Conservation (phyloP, 2,888 invertebrate species). For the Dryobota labecula region DNA sequence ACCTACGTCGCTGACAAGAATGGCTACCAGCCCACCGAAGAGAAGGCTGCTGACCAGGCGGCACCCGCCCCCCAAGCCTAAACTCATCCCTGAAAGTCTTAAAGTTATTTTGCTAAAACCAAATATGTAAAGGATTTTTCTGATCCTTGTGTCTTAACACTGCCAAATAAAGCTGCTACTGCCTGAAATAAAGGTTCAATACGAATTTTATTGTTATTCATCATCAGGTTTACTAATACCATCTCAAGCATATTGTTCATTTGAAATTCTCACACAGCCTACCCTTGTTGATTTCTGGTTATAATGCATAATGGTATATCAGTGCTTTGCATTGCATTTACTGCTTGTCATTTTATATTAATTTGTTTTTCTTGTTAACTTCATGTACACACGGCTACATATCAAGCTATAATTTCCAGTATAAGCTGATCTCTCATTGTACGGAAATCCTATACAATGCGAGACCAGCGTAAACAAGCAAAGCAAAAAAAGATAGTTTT, state of each 20-base stretch:
- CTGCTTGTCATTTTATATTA: neutral
- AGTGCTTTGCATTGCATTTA: neutral
- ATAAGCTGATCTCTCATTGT: no score
- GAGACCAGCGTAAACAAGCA: no score
- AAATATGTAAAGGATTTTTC: constrained; percentile 68
- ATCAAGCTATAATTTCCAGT: no score
- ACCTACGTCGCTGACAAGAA: constrained; percentile 91
- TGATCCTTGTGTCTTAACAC: constrained; percentile 64
- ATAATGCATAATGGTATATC: neutral
- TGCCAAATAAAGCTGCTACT: constrained; percentile 56
- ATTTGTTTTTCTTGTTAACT: neutral
- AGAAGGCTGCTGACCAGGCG: constrained; percentile 66
- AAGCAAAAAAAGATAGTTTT: neutral
- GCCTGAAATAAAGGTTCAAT: constrained; percentile 65
- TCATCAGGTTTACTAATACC: no score
- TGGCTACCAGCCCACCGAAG: constrained; percentile 90
- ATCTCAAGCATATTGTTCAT: neutral
- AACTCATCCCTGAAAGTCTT: constrained; percentile 10
- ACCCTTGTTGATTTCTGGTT: neutral
- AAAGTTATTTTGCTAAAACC: constrained; percentile 64
- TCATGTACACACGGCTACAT: no score
- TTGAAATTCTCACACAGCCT: neutral
- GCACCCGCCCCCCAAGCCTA: constrained; percentile 59
- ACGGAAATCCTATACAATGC: no score
- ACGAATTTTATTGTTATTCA: constrained; percentile 22